Conservation (phyloP, 2,113 vertebrate species). For the Cebidichthys violaceus region DNA sequence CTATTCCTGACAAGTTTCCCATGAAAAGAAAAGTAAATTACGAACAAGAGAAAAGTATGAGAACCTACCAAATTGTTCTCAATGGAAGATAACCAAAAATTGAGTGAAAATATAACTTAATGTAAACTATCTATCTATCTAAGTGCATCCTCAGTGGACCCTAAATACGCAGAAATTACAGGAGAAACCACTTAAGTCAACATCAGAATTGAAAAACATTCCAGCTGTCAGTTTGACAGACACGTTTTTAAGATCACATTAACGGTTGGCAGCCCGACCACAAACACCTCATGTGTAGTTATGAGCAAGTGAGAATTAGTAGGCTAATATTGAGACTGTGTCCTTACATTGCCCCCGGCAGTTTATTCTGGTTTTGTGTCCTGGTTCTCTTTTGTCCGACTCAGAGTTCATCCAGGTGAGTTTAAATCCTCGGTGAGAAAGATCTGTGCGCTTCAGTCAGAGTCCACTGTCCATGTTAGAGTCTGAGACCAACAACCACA, state of each 20-base stretch:
- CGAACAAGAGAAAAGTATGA: neutral
- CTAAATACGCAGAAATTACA: neutral
- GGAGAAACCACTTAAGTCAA: neutral
- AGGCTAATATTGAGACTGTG: neutral
- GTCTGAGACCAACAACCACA: neutral
- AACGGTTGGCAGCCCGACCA: neutral
- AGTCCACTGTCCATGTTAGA: neutral
- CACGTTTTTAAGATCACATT: neutral
- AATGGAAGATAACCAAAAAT: neutral
- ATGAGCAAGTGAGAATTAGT: neutral
- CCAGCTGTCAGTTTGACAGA: constrained; percentile 5
- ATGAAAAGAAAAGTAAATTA: neutral
- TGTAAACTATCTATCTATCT: too few relatives aligned
- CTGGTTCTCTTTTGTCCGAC: neutral
- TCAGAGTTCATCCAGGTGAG: neutral
- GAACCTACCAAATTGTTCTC: neutral
- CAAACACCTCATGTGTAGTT: neutral
- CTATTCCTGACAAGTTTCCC: neutral
- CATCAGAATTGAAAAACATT: neutral
- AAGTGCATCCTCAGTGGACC: neutral
- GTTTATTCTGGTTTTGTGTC: neutral
- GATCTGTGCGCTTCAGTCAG: neutral
- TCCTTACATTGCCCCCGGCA: constrained; percentile 41
- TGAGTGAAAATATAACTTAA: neutral
- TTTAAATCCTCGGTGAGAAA: constrained; percentile 20